Percentiles rank a stretch among this genome's conserved stretches.
Conservation (phyloP, 2,888 invertebrate species). For the Apantesis nais region DNA sequence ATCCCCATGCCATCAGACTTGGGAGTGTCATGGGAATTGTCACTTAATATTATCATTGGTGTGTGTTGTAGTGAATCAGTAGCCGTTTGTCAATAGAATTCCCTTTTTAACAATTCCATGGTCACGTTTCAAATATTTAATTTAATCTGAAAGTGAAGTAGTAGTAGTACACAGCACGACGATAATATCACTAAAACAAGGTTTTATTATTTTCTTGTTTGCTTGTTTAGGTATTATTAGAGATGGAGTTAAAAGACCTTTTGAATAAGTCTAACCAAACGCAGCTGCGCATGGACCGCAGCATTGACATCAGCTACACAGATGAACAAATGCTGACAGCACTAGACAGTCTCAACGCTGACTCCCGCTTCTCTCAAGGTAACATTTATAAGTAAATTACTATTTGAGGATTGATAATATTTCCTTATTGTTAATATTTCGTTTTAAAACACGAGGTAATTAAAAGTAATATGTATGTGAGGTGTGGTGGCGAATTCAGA, state of each 20-base stretch:
- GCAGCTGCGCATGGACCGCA: constrained; percentile 66
- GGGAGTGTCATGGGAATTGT: too few relatives aligned
- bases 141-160: too few relatives aligned
- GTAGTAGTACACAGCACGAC: too few relatives aligned
- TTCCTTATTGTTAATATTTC: background rate
- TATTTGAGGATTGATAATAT: background rate
- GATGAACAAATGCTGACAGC: constrained; percentile 78
- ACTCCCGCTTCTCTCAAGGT: constrained; percentile 72
- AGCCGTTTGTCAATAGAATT: too few relatives aligned
- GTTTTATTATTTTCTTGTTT: background rate
- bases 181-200: too few relatives aligned
- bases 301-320: constrained; percentile 78
- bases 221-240: constrained; percentile 63
- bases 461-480: too few relatives aligned
- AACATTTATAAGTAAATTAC: background rate
- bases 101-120: too few relatives aligned
- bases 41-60: too few relatives aligned
- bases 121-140: too few relatives aligned
- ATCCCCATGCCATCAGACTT: too few relatives aligned
- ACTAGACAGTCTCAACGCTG: constrained; percentile 71
- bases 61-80: too few relatives aligned
- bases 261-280: constrained; percentile 74
- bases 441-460: background rate
- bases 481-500: too few relatives aligned
- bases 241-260: constrained; percentile 76